phyloP scores from a whole-genome alignment of 53 echinoderm and acorn worm genomes.

The Paracentrotus lividus region DNA sequence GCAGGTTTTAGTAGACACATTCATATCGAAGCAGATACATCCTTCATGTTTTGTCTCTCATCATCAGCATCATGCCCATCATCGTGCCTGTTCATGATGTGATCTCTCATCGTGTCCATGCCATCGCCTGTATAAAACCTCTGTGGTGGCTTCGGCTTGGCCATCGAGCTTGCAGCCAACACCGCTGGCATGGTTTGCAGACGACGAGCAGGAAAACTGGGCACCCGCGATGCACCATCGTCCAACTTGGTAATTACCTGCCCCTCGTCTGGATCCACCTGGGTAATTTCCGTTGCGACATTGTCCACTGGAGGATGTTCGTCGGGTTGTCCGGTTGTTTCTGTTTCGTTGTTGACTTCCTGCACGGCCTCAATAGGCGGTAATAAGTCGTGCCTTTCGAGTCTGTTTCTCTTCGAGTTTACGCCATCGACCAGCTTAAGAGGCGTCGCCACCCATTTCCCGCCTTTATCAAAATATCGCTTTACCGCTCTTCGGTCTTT shows the following conservation, averaged over 20 bases:
- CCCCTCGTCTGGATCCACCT: background rate
- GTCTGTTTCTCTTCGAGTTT: constrained; percentile 32
- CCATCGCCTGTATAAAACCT: constrained; percentile 60
- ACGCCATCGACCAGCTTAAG: constrained; percentile 53
- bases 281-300: background rate
- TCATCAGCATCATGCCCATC: background rate
- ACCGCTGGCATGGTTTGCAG: constrained; percentile 65
- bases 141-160: constrained; percentile 51
- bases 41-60: background rate
- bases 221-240: background rate
- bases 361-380: constrained; percentile 60
- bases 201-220: constrained; percentile 61
- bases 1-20: background rate
- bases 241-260: background rate
- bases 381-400: background rate
- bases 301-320: background rate
- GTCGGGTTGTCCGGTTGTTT: background rate
- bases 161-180: background rate
- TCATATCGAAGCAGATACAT: constrained; percentile 37
- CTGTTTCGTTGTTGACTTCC: constrained; percentile 16
- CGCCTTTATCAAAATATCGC: constrained; percentile 58
- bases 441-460: constrained; percentile 67
- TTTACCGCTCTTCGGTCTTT: constrained; percentile 72
- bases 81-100: background rate
- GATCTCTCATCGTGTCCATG: constrained; percentile 16